Base-by-base conservation (phyloP, 2,797 vertebrate genomes). In the Etheostoma perlongum region DNA sequence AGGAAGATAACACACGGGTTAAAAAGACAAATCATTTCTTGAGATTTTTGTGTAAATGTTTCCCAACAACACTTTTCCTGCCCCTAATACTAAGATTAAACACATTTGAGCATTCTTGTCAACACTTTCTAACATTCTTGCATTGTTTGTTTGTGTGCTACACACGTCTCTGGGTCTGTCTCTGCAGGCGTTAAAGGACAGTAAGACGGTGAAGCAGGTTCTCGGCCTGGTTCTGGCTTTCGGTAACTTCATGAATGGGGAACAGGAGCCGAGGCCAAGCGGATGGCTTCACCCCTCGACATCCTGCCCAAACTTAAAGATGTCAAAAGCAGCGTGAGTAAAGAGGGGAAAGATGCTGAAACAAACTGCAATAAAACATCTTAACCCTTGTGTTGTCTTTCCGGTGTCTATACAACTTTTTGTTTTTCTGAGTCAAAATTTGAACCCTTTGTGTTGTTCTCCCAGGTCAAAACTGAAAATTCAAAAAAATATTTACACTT, bases 211-310 rank as follows among this genome's bases (percentile, higher is more conserved):
- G 54, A 97, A 96, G 93, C 90, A 91, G 53, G 92, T 99, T 53
- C 91, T 99, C 16, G 96, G 97, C 78, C 94, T 99, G 85, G 95
- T 99, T 82, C 95, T 99, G 80, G 97, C 97, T 19, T 98, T 99
- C 79, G 98, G 98, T 44, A 99, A 99, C 93, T 99, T 97, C 82
- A 99, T 99, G 98, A 99, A 99, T 54, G 98, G 98, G 98, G 27
- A 99, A 99, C 88, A 95, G 98, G 72, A 98, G 97, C 3, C 88
- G 98, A 83, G 98, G 98, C 21, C 97, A 99, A 80, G 98, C 98
- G 1, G 98, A 99, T 69, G 98, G 98, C 2, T 99, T 99, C 90
- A 95, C 94, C 16, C n/a, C 89, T 99, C 2, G 98, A 99, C 84
- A 99, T 99, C 75, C 95, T 99, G 65, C 98, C 97, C 23, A 99